Evolutionary conservation across 2,113 vertebrate species (phyloP).

Genomic region (Acrocephalus kingi): DNA sequence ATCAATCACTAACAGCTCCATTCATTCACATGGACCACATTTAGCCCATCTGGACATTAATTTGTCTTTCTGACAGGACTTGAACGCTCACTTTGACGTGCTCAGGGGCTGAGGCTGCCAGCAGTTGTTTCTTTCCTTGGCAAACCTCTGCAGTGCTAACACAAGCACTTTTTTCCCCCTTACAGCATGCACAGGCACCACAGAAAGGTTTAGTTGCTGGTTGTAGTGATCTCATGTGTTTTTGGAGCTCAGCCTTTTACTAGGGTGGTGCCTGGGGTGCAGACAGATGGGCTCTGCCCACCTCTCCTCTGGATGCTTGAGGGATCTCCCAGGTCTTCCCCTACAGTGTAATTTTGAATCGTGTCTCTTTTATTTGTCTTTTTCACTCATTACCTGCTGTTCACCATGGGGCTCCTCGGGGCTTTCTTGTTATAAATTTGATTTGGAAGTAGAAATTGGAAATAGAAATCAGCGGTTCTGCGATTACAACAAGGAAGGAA

Average conservation of each 20-base stretch:
- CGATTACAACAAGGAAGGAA: not conserved
- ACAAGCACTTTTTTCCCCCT: not conserved
- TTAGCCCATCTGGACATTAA: slow-evolving; percentile 42
- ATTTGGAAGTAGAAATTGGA: slow-evolving; percentile 54
- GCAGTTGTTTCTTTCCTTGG: slow-evolving; percentile 42
- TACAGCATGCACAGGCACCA: not conserved
- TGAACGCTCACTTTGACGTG: not conserved
- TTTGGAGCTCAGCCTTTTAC: not conserved
- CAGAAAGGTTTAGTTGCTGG: not conserved
- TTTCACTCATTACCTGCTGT: slow-evolving; percentile 7
- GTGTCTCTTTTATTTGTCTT: not conserved
- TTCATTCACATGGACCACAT: not conserved
- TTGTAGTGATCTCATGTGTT: slow-evolving; percentile 16
- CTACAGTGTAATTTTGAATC: not conserved
- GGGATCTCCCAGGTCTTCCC: not conserved
- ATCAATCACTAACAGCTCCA: slow-evolving; percentile 2
- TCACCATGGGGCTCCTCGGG: not conserved
- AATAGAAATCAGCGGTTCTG: slow-evolving; percentile 17
- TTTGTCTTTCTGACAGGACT: slow-evolving; percentile 23
- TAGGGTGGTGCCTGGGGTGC: not conserved
- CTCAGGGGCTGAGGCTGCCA: slow-evolving; percentile 25
- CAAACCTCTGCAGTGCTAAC: slow-evolving; percentile 17
- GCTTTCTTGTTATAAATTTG: slow-evolving; percentile 35
- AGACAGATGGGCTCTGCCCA: not conserved
- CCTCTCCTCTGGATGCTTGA: not conserved